These are phyloP conservation scores for Neolamprologus cancellatus DNA, from an alignment of 2,113 vertebrate genomes.

Conservation along the genomic window DNA sequence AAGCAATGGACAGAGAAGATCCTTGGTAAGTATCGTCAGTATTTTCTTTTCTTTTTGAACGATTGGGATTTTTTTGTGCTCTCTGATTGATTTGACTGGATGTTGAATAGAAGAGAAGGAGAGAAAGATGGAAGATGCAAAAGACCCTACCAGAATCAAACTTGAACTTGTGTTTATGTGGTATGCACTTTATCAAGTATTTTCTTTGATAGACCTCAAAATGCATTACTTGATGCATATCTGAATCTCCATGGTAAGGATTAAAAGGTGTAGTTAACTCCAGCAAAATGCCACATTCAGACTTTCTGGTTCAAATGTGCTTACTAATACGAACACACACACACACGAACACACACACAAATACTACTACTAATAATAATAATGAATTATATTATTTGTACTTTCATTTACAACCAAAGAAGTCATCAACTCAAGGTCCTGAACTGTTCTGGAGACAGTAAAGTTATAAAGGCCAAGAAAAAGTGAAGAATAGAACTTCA, in stretches of 20 bases:
- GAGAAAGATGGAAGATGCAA: background rate
- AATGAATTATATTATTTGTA: background rate
- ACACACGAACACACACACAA: background rate
- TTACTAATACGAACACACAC: background rate
- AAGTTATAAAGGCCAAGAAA: background rate
- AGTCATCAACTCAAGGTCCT: background rate
- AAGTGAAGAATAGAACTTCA: background rate
- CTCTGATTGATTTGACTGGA: background rate
- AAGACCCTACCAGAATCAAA: background rate
- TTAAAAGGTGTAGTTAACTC: background rate
- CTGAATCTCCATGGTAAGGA: background rate
- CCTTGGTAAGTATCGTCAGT: background rate
- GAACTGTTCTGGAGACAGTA: background rate
- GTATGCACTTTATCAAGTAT: background rate
- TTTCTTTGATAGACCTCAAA: background rate
- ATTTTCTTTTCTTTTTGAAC: background rate
- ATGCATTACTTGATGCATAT: background rate
- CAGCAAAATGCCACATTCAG: background rate
- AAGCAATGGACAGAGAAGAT: background rate
- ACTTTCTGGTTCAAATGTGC: background rate
- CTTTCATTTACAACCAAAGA: background rate
- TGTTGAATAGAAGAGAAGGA: background rate
- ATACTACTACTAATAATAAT: fast-evolving
- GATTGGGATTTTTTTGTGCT: background rate
- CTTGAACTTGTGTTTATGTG: background rate